Evolutionary conservation across 2,888 invertebrate genomes (phyloP).

Genomic region (Heliconius cydno): DNA sequence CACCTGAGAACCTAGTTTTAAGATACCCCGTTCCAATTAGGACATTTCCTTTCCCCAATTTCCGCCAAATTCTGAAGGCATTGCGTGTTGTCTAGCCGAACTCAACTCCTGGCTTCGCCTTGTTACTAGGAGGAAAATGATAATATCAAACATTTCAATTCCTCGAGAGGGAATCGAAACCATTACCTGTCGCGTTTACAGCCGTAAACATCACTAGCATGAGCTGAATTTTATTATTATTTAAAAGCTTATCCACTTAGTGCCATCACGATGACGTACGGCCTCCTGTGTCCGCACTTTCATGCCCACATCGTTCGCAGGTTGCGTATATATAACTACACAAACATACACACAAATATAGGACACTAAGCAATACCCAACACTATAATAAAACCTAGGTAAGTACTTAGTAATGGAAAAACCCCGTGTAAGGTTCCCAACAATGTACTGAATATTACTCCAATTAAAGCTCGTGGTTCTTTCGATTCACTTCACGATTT

Average conservation of each 20-base stretch:
- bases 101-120: no score
- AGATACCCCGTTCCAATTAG: no score
- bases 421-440: slow-evolving; percentile 15
- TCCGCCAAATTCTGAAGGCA: no score
- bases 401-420: not conserved
- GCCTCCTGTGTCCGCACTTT: slow-evolving; percentile 22
- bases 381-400: not conserved
- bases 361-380: not conserved
- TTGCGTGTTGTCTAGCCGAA: no score
- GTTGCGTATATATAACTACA: not conserved
- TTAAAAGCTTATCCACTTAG: not conserved
- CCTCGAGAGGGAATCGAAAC: no score
- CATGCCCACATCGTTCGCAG: not conserved
- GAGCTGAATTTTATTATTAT: no score
- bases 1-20: no score
- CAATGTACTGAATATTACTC: slow-evolving; percentile 14
- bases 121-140: no score
- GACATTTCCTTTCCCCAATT: no score
- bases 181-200: no score
- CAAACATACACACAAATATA: not conserved
- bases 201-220: no score
- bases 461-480: slow-evolving; percentile 19
- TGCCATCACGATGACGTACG: not conserved
- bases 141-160: no score
- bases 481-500: slow-evolving; percentile 21